Evolutionary conservation across 2,888 invertebrate genomes (phyloP), one percentile per base, ranked within the genome.

Genomic region (Leucophenga montana): DNA sequence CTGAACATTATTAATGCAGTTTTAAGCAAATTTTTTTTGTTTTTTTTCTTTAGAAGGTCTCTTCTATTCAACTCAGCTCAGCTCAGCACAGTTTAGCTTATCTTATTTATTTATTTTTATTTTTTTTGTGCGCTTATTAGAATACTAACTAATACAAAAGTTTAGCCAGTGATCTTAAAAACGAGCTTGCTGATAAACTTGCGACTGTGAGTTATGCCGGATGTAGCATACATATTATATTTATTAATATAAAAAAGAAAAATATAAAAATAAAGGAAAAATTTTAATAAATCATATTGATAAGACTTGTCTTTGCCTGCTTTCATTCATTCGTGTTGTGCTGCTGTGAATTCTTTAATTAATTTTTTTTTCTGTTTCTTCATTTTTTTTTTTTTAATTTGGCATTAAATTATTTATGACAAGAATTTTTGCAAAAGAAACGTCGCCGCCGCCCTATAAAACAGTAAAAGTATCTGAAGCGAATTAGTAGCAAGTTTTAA

Each of bases 201-300:
- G 59, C 18, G 1, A 18, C 59, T 16, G 59, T n/a, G n/a, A 14
- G 31, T 20, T 31, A 33, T 59, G 61, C 83, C 81, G 81, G 81
- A 82, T 82, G 81, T 82, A 75, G 76, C 73, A 74, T 70, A 71
- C 69, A 73, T 74, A 69, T 39, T 67, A 65, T 14, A 65, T 27
- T 27, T 27, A 27, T 3, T 39, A 39, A 39, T 39, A 39, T 1
- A 39, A 67, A 44, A 33, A 66, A 64, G 31, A 68, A 44, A 59
- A 39, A 27, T 39, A 61, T 46, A 50, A 4, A 57, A n/a, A 57
- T n/a, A 27, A 27, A 57, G 13, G 39, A 50, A 68, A 31, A 27
- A 59, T 48, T 46, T 9, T 18, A 62, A 44, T 78, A 82, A 82
- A 83, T 80, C 77, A 76, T 69, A 68, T 76, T 78, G 80, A 80